Percentiles rank a stretch among this genome's conserved stretches.
These are phyloP conservation scores for Centropristis striata DNA, from an alignment of 2,113 vertebrate species.

Conservation along the genomic window DNA sequence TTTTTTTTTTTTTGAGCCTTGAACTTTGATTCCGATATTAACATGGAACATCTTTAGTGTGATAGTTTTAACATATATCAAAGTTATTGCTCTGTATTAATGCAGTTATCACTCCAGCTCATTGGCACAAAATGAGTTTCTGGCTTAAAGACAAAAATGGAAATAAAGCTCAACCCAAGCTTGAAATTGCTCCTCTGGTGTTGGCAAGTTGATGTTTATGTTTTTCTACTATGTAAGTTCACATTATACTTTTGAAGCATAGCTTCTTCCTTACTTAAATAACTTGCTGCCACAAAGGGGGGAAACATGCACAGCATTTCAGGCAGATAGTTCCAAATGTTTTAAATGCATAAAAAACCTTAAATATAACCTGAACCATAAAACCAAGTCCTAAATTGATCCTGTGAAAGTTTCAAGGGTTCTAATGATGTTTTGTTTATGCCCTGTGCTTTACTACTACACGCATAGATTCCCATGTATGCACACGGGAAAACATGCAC, in stretches of 20 bases:
- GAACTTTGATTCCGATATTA: neutral
- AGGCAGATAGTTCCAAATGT: constrained; percentile 1
- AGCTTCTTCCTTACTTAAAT: neutral
- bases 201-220: neutral
- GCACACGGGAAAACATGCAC: too few relatives aligned
- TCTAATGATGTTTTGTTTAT: too few relatives aligned
- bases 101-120: neutral
- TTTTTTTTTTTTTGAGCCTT: neutral
- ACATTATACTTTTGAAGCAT: too few relatives aligned
- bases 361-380: too few relatives aligned
- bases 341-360: too few relatives aligned
- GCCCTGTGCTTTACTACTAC: too few relatives aligned
- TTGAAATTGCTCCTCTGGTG: neutral
- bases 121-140: neutral
- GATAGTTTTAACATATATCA: neutral
- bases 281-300: neutral
- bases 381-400: too few relatives aligned
- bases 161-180: neutral
- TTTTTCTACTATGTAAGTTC: neutral
- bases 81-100: neutral
- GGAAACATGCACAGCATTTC: neutral
- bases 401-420: too few relatives aligned
- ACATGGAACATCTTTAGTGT: neutral
- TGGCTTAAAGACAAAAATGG: neutral
- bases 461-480: too few relatives aligned